Evolutionary conservation across 2,888 invertebrate species (phyloP).

Genomic region (Mythimna pallens): DNA sequence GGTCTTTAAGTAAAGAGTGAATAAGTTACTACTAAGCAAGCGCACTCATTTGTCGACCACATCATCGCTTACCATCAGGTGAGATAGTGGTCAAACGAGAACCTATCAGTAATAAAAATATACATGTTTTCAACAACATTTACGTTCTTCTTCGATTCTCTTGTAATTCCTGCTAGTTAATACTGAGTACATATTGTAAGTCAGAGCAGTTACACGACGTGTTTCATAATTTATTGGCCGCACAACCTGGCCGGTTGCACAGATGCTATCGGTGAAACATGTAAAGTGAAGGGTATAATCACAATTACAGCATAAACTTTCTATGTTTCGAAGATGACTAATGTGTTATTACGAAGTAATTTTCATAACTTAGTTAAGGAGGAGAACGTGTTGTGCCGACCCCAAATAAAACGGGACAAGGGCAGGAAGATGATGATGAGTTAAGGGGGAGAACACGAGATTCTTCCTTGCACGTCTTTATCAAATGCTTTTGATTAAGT

Average conservation of each 20-base stretch:
- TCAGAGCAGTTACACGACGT: conserved; percentile 47
- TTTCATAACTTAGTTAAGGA: conserved; percentile 35
- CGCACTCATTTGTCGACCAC: too few species aligned
- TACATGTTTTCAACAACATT: conserved; percentile 27
- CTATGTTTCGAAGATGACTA: conserved; percentile 57
- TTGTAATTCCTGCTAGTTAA: conserved; percentile 35
- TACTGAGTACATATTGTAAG: conserved; percentile 45
- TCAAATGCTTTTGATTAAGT: conserved; percentile 9
- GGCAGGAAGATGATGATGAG: too few species aligned
- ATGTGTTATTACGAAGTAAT: conserved; percentile 42
- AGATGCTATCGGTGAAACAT: conserved; percentile 61
- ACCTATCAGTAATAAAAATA: neutral
- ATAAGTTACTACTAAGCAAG: too few species aligned
- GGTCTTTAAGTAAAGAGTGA: too few species aligned
- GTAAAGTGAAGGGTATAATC: conserved; percentile 65
- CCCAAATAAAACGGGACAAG: too few species aligned
- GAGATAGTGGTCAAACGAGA: too few species aligned
- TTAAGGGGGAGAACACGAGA: neutral
- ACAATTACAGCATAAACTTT: conserved; percentile 63
- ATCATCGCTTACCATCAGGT: too few species aligned
- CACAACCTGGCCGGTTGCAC: conserved; percentile 57
- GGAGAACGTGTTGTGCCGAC: too few species aligned
- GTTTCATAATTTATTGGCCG: conserved; percentile 65
- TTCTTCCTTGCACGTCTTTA: conserved; percentile 16
- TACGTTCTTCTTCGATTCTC: conserved; percentile 23